These are phyloP conservation scores for Caenorhabditis japonica DNA, from an alignment of 2,888 invertebrate species.

Conservation along the genomic window DNA sequence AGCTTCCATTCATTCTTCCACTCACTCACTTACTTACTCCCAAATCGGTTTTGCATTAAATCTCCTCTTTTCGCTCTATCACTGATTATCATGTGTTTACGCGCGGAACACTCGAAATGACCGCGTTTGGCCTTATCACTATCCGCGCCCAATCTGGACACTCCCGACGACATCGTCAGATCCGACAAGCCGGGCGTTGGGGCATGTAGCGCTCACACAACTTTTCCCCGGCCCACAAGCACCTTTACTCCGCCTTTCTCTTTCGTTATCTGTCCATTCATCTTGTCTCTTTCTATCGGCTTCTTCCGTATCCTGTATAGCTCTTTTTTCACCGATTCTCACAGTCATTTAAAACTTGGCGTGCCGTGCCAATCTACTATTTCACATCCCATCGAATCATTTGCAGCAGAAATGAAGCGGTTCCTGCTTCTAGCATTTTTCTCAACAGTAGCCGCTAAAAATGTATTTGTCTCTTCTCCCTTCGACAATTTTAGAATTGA, in stretches of 20 bases:
- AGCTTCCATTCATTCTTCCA: too few species aligned
- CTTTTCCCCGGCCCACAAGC: constrained; percentile 41
- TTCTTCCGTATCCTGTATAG: constrained; percentile 42
- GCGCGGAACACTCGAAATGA: constrained; percentile 45
- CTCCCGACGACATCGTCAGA: constrained; percentile 51
- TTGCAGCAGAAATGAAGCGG: constrained; percentile 37
- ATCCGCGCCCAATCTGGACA: constrained; percentile 48
- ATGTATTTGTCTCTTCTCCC: constrained; percentile 73
- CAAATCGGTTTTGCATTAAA: constrained; percentile 26
- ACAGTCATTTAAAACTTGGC: constrained; percentile 45
- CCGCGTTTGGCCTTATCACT: constrained; percentile 49
- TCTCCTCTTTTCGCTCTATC: constrained; percentile 26
- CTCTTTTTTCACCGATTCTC: constrained; percentile 26
- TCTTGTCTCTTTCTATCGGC: constrained; percentile 36
- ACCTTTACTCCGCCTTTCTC: constrained; percentile 49
- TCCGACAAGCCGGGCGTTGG: constrained; percentile 34
- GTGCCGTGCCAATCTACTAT: background rate
- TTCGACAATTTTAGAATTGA: constrained; percentile 77
- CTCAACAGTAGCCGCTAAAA: constrained; percentile 50
- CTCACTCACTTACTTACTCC: constrained; percentile 4
- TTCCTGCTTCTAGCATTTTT: constrained; percentile 37
- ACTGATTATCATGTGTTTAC: constrained; percentile 49
- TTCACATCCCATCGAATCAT: constrained; percentile 13
- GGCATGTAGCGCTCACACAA: constrained; percentile 42
- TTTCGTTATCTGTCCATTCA: constrained; percentile 45